Percentiles rank a stretch among this genome's conserved stretches.
These are phyloP conservation scores for Xenotilapia flavipinnis DNA, from an alignment of 2,113 vertebrate species.

Conservation along the genomic window DNA sequence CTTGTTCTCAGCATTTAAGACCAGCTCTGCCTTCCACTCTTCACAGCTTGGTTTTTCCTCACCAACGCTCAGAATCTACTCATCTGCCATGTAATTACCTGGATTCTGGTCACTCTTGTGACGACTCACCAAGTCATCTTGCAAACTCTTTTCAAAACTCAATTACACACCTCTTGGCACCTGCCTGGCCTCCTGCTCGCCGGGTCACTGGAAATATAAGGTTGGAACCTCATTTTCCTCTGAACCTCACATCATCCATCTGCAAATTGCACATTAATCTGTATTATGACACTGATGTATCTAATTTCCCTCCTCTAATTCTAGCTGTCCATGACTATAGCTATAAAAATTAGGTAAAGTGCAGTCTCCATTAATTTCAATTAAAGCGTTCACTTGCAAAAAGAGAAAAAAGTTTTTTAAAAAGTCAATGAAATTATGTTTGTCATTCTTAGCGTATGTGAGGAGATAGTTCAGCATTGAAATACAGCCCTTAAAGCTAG, in stretches of 20 bases:
- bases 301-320: background rate
- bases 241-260: background rate
- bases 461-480: conserved; percentile 15
- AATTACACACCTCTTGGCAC: background rate
- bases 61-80: background rate
- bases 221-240: background rate
- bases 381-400: background rate
- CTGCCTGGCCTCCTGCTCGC: background rate
- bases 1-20: background rate
- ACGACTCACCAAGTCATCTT: background rate
- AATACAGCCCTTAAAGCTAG: conserved; percentile 19
- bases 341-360: background rate
- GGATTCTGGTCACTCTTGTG: background rate
- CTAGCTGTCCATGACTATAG: background rate
- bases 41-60: background rate
- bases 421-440: background rate
- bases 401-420: background rate
- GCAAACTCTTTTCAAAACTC: background rate
- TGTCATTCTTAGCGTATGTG: background rate
- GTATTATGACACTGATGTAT: background rate
- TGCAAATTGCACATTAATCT: background rate
- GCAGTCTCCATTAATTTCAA: background rate
- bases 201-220: background rate
- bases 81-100: background rate
- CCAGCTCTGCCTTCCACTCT: background rate